Evolutionary conservation across 2,113 vertebrate species (phyloP), one percentile per base, ranked within the genome.

Genomic region (Synchiropus splendidus): DNA sequence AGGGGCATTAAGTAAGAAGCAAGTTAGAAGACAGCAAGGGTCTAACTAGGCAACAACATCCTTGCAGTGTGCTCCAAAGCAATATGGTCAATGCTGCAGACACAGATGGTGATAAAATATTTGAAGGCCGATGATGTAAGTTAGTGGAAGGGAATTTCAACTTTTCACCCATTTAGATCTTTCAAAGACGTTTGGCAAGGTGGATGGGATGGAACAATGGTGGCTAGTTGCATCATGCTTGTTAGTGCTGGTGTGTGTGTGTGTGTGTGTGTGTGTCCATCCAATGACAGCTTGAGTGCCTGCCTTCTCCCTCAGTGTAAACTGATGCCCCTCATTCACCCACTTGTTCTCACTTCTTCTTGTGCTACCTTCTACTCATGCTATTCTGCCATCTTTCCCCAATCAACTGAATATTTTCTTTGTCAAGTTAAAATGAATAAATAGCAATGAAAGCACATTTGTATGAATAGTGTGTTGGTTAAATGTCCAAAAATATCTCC

Each of bases 291-390:
- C 77, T 52, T 57, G 54, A 57, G 54, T 70, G 70, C 45, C 55
- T 75, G 70, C 43, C 55, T 78, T 54, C 63, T 65, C 72, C 73
- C 61, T 70, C 58, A 57, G 56, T 62, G 78, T 70, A 73, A 78
- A 59, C 47, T 52, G 67, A 78, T 70, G 72, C 78, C 58, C 61
- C 66, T 77, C 73, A 71, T 78, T 66, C 70, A 66, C 48, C 58
- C 67, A 80, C 74, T 78, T 68, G 58, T 69, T 74, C 65, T 72
- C 58, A 21, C 44, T 37, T 36, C 18, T 10, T 33, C 32, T 45
- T 33, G 38, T 46, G 18, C 38, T 39, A 18, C 46, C 43, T 44
- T 57, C 44, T 58, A 58, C 51, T 33, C 54, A 37, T 59, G 42
- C 46, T 67, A 41, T 42, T 16, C 27, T 61, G 39, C 13, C 18